Evolutionary conservation across 2,113 vertebrate species (phyloP).

Genomic region (Seriola aureovittata): DNA sequence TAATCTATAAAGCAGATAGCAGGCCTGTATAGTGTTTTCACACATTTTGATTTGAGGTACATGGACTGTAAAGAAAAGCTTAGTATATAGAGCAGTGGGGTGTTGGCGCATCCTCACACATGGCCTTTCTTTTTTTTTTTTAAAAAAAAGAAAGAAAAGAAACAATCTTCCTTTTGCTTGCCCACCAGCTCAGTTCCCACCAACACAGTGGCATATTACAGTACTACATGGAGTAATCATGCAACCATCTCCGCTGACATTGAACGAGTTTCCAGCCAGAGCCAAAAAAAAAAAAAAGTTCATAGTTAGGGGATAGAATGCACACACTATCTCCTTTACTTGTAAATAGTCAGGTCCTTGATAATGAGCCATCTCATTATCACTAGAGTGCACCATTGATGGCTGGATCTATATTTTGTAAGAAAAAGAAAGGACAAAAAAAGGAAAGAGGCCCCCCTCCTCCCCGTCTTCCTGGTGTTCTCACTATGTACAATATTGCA

Average conservation of each 20-base stretch:
- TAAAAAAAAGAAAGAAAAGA: neutral
- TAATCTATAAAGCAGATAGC: slow-evolving; percentile 4
- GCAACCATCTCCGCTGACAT: slow-evolving; percentile 6
- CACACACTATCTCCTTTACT: slow-evolving; percentile 26
- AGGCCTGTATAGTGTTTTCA: slow-evolving; percentile 41
- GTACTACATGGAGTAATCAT: slow-evolving; percentile 18
- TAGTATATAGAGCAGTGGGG: slow-evolving; percentile 9
- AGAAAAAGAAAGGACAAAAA: slow-evolving; percentile 67
- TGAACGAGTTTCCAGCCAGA: slow-evolving; percentile 14
- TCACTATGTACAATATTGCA: slow-evolving; percentile 79
- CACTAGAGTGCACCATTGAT: slow-evolving; percentile 74
- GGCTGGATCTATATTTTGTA: slow-evolving; percentile 80
- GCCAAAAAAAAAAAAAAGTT: slow-evolving; percentile 14
- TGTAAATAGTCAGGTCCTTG: slow-evolving; percentile 76
- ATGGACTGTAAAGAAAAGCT: slow-evolving; percentile 46
- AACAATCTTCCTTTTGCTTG: slow-evolving; percentile 18
- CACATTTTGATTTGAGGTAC: slow-evolving; percentile 36
- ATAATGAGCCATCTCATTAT: slow-evolving; percentile 74
- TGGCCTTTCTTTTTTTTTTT: slow-evolving; percentile 1
- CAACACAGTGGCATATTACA: slow-evolving; percentile 16
- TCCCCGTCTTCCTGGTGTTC: slow-evolving; percentile 72
- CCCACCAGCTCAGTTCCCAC: slow-evolving; percentile 26
- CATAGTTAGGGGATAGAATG: slow-evolving; percentile 5
- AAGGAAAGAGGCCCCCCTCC: slow-evolving; percentile 18
- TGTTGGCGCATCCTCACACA: slow-evolving; percentile 31